These are phyloP conservation scores for Emberiza fucata DNA, from an alignment of 2,113 vertebrate genomes.

Conservation along the genomic window DNA sequence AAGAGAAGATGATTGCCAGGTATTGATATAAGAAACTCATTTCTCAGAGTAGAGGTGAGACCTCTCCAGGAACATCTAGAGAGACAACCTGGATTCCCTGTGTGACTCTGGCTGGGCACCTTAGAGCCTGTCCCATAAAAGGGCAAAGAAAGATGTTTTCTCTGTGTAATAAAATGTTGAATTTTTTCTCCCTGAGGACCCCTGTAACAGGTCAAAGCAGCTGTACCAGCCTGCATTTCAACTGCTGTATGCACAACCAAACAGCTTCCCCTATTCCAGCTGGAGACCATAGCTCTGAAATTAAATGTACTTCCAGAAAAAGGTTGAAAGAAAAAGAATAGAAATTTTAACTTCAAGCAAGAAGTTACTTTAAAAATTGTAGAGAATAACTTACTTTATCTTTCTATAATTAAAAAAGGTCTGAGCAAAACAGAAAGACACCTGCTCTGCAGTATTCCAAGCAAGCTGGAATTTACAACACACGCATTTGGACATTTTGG, in stretches of 20 bases:
- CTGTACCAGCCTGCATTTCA: neutral
- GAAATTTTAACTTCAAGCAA: neutral
- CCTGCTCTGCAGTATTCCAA: neutral
- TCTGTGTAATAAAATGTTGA: neutral
- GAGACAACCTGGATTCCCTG: neutral
- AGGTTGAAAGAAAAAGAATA: neutral
- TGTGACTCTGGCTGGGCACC: neutral
- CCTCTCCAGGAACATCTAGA: neutral
- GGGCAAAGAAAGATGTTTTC: neutral
- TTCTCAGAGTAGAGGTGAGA: neutral
- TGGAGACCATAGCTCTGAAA: neutral
- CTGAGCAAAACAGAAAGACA: neutral
- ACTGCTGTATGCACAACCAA: neutral
- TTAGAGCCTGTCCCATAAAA: neutral
- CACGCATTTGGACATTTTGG: neutral
- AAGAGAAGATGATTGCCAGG: neutral
- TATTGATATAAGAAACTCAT: neutral
- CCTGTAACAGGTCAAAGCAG: neutral
- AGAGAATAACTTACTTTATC: neutral
- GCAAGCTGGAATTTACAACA: neutral
- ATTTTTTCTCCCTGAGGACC: neutral
- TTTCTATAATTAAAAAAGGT: neutral
- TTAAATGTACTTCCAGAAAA: fast-evolving
- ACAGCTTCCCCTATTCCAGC: neutral
- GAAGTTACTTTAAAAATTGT: neutral